phyloP scores from a whole-genome alignment of 2,888 invertebrate species.

The Melangyna quadrimaculata region DNA sequence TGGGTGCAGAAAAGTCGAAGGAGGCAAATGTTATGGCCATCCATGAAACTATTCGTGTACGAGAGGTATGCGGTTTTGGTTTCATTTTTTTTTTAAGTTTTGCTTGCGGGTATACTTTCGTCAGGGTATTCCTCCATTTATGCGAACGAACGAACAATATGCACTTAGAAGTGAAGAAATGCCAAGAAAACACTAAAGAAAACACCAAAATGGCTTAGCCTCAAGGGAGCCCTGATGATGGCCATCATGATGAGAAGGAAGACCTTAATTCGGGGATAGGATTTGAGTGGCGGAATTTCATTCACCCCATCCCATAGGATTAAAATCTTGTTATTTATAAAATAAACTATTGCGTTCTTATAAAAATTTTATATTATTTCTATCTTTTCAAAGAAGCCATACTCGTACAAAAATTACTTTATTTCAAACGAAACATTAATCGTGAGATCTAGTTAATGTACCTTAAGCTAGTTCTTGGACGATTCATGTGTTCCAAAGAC shows the following conservation, averaged over 20 bases:
- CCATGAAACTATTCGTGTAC: slow-evolving; percentile 30
- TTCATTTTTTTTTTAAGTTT: background rate
- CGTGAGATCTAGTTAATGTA: background rate
- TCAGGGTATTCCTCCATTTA: slow-evolving; percentile 5
- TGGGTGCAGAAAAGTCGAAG: slow-evolving; percentile 67
- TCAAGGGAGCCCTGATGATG: background rate
- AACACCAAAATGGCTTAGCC: slow-evolving; percentile 28
- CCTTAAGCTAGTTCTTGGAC: background rate
- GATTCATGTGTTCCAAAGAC: background rate
- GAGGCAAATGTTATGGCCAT: slow-evolving; percentile 58
- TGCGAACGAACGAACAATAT: background rate
- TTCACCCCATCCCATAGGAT: slow-evolving; percentile 18
- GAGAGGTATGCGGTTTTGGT: slow-evolving; percentile 26
- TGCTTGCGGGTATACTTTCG: background rate
- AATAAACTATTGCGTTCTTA: background rate
- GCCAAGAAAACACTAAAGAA: background rate
- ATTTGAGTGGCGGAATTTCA: slow-evolving; percentile 28
- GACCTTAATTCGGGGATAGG: slow-evolving; percentile 13
- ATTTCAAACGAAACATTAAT: background rate
- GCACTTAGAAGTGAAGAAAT: slow-evolving; percentile 31
- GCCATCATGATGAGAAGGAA: background rate
- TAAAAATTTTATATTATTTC: background rate
- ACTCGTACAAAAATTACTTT: background rate
- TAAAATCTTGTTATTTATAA: slow-evolving; percentile 5
- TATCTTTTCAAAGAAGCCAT: background rate